Base-by-base conservation (phyloP, 2,888 invertebrate species). In the Xestia ashworthii region DNA sequence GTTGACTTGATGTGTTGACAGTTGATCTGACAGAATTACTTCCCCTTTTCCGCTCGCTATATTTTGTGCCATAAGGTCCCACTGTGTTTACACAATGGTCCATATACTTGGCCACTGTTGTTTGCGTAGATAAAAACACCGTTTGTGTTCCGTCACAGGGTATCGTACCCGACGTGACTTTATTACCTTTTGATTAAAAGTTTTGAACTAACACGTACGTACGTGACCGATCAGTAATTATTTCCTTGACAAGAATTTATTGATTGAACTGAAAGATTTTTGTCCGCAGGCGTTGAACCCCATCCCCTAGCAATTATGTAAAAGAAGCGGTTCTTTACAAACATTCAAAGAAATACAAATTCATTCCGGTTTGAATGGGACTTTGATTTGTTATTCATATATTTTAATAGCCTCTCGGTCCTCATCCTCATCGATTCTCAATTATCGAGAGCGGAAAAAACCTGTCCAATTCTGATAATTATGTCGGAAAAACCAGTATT, bases 341-440 rank as follows among this genome's bases (percentile, higher is more conserved):
- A 67, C 65, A 67, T 72, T 71, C 48, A 41, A n/a, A n/a, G 55
- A 65, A 82, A 83, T 67, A 78, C 46, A 58, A 67, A 46, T 73
- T 74, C 19, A 64, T 70, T 67, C n/a, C 48, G 16, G 50, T 64
- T 75, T 78, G 79, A 84, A 86, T 79, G 41, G 80, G 66, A 62
- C 60, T 71, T 73, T 83, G 74, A 84, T 83, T 83, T 86, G 78
- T 75, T 70, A 83, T 86, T 83, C 84, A 78, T 78, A 78, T 72
- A 83, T 75, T 86, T 83, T 79, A 83, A 84, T 86, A 75, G 65
- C 72, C 80, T 16, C 74, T 75, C 74, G 46, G 67, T 48, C 60
- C 62, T 44, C 50, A 53, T 66, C 53, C 55, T 55, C 69, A 79
- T 83, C 44, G 66, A 58, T 58, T 62, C 48, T 70, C 55, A 60